Base-by-base conservation (phyloP, 2,888 invertebrate species). In the Liodrosophila aerea region DNA sequence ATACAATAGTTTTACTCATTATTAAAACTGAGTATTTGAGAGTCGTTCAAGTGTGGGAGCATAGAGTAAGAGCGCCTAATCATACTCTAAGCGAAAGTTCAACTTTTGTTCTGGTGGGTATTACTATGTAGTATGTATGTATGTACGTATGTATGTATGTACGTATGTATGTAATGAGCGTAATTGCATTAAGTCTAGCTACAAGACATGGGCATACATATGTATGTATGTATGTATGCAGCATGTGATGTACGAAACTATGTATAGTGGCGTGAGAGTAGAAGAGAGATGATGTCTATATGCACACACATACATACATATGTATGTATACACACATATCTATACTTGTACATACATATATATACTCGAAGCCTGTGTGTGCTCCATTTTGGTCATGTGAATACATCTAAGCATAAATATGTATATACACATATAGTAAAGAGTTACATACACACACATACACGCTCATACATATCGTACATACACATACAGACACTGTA, bases 381-480 rank as follows among this genome's bases (percentile, higher is more conserved):
- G 2, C n/a, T 7, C n/a, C 2, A 8, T n/a, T 31, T 7, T 8
- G 3, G 31, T 31, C 9, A 2, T 9, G 7, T 7, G 22, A 7
- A 3, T 22, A 22, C 22, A 22, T 3, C 22, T 31, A 9, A 3
- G 3, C 13, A 30, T 9, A 12, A 7, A 29, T 4, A 27, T 34
- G 22, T 15, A 16, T n/a, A 37, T 8, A 33, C 8, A 15, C 15
- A 31, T 37, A 33, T 7, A 40, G 30, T 60, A 41, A n/a, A 36
- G 9, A 33, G 8, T 11, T 36, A 13, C 18, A 13, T 31, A 22
- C 13, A 18, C 9, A 39, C 18, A 53, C 37, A 57, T 57, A 52
- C 18, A 39, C n/a, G n/a, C n/a, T n/a, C n/a, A n/a, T 37, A 30
- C 22, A 52, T 51, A 34, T 54, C 63, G 52, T n/a, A n/a, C n/a